Percentiles rank a stretch among this genome's conserved stretches.
Evolutionary conservation across 1,140 invertebrate genomes (phyloP).

Genomic region (Apocrypta bakeri): DNA sequence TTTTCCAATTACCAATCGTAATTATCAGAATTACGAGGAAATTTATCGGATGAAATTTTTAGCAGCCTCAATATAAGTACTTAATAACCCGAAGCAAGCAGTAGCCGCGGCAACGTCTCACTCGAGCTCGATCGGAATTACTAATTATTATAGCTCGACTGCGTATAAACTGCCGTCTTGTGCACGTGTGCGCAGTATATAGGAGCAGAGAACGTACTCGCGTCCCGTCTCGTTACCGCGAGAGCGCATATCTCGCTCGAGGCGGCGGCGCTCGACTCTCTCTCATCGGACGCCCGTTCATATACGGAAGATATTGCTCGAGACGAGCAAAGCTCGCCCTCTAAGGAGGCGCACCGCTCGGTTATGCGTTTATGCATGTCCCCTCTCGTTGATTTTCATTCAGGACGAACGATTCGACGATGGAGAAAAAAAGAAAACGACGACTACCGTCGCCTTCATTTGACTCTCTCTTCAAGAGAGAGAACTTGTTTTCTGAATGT

Average conservation of each 20-base stretch:
- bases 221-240: conserved; percentile 19
- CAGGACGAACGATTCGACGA: conserved; percentile 6
- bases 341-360: neutral
- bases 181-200: neutral
- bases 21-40: too few relatives aligned
- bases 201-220: neutral
- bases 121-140: conserved; percentile 21
- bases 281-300: neutral
- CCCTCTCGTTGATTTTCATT: conserved; percentile 37
- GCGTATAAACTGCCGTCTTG: too few relatives aligned
- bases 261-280: neutral
- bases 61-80: too few relatives aligned
- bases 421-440: neutral
- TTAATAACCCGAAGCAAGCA: conserved; percentile 29
- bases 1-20: too few relatives aligned
- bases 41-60: too few relatives aligned
- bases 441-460: neutral
- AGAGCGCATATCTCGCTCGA: neutral
- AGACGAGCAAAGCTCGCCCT: neutral
- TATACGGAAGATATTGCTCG: conserved; percentile 6
- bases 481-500: conserved; percentile 25
- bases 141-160: conserved; percentile 27
- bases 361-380: conserved; percentile 29
- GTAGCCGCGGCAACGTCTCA: neutral
- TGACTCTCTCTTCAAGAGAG: neutral